phyloP scores from a whole-genome alignment of 2,797 vertebrate genomes.

The Potorous gilbertii region DNA sequence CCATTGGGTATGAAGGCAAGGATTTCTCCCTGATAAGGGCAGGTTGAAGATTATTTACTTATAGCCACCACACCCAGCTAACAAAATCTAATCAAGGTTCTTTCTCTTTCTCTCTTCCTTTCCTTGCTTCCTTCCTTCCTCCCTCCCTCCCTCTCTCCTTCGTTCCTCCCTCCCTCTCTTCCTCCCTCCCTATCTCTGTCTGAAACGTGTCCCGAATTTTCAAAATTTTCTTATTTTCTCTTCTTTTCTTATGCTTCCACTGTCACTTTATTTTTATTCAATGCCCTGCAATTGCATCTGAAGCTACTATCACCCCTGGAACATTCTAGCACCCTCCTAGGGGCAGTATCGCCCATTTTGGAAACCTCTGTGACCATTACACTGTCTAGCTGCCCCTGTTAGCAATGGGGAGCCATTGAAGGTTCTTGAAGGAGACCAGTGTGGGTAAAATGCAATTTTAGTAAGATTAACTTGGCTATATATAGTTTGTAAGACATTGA shows the following conservation, averaged over 20 bases:
- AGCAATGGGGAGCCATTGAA: neutral
- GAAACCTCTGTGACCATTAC: too few relatives aligned
- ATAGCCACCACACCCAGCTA: neutral
- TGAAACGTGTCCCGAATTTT: too few relatives aligned
- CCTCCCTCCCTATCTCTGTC: accelerated
- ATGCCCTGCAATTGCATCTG: too few relatives aligned
- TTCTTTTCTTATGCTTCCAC: too few relatives aligned
- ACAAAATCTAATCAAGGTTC: neutral
- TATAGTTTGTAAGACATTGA: neutral
- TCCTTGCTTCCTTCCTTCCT: too few relatives aligned
- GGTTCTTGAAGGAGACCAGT: neutral
- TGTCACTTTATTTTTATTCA: too few relatives aligned
- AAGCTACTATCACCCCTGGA: too few relatives aligned
- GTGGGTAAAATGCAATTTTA: neutral
- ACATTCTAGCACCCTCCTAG: too few relatives aligned
- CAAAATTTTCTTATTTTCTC: too few relatives aligned
- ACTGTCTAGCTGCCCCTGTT: neutral
- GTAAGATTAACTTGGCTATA: neutral
- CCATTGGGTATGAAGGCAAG: neutral
- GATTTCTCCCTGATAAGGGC: neutral
- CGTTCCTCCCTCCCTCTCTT: too few relatives aligned
- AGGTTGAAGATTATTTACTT: neutral
- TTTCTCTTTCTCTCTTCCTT: too few relatives aligned
- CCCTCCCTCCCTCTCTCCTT: accelerated
- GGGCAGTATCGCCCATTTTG: too few relatives aligned